These are phyloP conservation scores for Microplitis deprimator DNA, from an alignment of 2,888 invertebrate genomes.

Conservation along the genomic window DNA sequence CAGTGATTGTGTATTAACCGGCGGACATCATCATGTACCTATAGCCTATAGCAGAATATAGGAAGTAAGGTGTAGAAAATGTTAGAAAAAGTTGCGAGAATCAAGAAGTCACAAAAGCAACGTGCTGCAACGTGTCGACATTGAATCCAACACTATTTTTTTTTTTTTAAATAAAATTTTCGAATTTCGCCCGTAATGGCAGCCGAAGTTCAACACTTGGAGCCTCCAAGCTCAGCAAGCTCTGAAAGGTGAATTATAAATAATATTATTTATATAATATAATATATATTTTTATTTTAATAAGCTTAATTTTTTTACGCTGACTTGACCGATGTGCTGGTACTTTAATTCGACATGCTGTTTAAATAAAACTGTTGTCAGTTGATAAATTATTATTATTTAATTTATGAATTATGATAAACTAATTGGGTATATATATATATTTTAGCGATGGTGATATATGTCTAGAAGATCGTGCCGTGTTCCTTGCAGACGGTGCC, in stretches of 20 bases:
- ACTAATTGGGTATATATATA: background rate
- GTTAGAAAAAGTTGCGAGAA: background rate
- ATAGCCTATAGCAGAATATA: background rate
- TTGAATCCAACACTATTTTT: background rate
- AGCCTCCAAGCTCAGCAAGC: slow-evolving; percentile 91
- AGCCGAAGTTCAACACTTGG: slow-evolving; percentile 77
- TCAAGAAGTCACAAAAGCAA: background rate
- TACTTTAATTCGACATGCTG: background rate
- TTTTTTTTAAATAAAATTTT: background rate
- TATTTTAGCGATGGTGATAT: slow-evolving; percentile 59
- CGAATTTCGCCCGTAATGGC: slow-evolving; percentile 69
- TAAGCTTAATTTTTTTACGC: slow-evolving; percentile 11
- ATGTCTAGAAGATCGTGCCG: slow-evolving; percentile 61
- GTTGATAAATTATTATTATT: slow-evolving; percentile 10
- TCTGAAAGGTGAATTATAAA: slow-evolving; percentile 82
- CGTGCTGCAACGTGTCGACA: slow-evolving; percentile 6
- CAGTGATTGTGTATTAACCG: background rate
- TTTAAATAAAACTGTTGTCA: background rate
- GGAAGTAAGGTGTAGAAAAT: slow-evolving; percentile 4
- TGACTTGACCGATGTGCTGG: slow-evolving; percentile 7
- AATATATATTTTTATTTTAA: background rate
- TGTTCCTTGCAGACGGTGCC: slow-evolving; percentile 59
- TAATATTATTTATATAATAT: slow-evolving; percentile 7
- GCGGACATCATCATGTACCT: background rate
- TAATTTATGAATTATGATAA: too few species aligned